A percentile compares a stretch with the other conserved stretches of the same genome.
Conservation (phyloP, 2,113 vertebrate genomes). For the Cebidichthys violaceus region DNA sequence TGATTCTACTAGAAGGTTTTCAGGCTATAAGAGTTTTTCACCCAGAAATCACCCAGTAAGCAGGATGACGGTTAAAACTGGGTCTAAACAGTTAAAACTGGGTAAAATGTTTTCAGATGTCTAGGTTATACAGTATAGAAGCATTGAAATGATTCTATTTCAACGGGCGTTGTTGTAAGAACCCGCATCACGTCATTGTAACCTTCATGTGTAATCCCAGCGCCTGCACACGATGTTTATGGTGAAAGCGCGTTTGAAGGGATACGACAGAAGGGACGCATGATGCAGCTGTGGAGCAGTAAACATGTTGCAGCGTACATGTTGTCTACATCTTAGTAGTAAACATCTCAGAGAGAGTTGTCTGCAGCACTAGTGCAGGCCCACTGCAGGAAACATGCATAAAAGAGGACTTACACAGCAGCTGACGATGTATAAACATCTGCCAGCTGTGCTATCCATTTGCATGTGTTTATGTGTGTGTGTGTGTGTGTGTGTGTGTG, state of each 20-base stretch:
- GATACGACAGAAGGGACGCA: too few relatives aligned
- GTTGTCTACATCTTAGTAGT: too few relatives aligned
- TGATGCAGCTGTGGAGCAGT: not conserved
- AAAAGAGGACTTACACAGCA: not conserved
- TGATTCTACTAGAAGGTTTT: not conserved
- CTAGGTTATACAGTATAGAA: not conserved
- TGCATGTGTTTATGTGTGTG: slow-evolving; percentile 12
- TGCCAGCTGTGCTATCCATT: slow-evolving; percentile 12
- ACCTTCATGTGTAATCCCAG: not conserved
- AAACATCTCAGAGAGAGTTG: not conserved
- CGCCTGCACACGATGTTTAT: not conserved
- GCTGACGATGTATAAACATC: slow-evolving; percentile 15
- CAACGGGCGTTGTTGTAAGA: not conserved
- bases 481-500: slow-evolving; percentile 4
- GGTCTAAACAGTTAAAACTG: too few relatives aligned
- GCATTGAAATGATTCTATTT: not conserved
- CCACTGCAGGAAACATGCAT: slow-evolving; percentile 14
- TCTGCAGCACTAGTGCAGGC: slow-evolving; percentile 15
- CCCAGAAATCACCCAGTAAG: not conserved
- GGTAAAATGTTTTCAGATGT: not conserved
- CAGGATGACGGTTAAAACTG: too few relatives aligned
- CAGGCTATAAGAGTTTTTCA: not conserved
- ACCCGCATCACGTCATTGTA: not conserved
- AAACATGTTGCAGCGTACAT: not conserved
- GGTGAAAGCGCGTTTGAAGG: not conserved